Percentiles rank a stretch among this genome's conserved stretches.
These are phyloP conservation scores for Pollenia amentaria DNA, from an alignment of 2,888 invertebrate species.

Conservation along the genomic window DNA sequence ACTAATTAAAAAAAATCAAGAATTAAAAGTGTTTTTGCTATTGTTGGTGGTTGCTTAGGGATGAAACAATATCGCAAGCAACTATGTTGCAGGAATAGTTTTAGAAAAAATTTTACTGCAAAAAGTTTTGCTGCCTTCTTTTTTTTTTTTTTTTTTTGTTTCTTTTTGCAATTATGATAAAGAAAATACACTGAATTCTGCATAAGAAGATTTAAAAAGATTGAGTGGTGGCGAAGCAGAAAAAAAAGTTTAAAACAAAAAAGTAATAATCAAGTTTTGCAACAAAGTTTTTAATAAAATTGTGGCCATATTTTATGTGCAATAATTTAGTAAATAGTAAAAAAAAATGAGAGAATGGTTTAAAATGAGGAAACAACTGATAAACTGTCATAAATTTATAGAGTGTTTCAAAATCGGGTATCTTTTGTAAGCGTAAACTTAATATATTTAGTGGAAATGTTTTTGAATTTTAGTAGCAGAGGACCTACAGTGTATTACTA, in stretches of 20 bases:
- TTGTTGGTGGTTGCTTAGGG: constrained; percentile 31
- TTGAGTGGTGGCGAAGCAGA: neutral
- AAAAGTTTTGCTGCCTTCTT: constrained; percentile 27
- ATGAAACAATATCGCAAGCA: constrained; percentile 55
- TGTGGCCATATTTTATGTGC: constrained; percentile 1
- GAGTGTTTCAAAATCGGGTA: too few species aligned
- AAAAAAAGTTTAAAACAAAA: constrained; percentile 14
- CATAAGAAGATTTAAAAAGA: neutral
- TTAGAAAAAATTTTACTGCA: neutral
- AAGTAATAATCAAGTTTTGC: constrained; percentile 4
- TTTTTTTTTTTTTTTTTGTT: constrained; percentile 1
- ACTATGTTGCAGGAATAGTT: constrained; percentile 32
- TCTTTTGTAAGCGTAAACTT: too few species aligned
- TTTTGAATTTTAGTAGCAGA: too few species aligned
- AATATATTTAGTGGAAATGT: too few species aligned
- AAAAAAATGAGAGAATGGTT: neutral
- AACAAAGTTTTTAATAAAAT: constrained; percentile 48
- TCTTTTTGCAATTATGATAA: neutral
- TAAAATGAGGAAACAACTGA: neutral
- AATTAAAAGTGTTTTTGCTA: constrained; percentile 17
- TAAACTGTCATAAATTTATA: too few species aligned
- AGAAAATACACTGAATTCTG: neutral
- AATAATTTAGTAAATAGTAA: constrained; percentile 10
- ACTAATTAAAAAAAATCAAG: constrained; percentile 15
- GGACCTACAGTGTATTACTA: too few species aligned